phyloP scores from a whole-genome alignment of 2,113 vertebrate genomes.

The Tragulus kanchil region DNA sequence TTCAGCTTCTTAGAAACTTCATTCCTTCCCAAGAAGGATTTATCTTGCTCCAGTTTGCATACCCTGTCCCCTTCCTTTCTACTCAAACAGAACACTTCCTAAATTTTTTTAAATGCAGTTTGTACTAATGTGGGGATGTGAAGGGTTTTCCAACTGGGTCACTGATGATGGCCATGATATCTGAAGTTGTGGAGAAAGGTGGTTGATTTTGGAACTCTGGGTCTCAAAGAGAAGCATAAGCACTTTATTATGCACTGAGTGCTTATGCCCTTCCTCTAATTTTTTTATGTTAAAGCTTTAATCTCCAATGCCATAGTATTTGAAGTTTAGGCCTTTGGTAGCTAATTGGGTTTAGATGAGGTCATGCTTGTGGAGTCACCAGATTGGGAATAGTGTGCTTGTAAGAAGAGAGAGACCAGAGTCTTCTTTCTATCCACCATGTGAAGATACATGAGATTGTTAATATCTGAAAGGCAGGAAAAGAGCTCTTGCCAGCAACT shows the following conservation, averaged over 20 bases:
- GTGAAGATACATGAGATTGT: neutral
- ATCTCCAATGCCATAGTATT: neutral
- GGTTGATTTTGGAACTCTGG: neutral
- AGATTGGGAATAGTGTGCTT: neutral
- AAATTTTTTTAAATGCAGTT: neutral
- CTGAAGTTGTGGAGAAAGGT: neutral
- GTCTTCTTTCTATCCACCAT: neutral
- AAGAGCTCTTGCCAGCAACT: neutral
- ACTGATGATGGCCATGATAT: neutral
- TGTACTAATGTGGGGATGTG: neutral
- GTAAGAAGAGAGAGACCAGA: neutral
- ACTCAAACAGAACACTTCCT: neutral
- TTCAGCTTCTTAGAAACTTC: neutral
- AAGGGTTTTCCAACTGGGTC: neutral
- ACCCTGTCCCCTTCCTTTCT: neutral
- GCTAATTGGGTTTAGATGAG: neutral
- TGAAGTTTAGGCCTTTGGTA: neutral
- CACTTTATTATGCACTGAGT: neutral
- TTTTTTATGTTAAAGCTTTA: neutral
- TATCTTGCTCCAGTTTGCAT: neutral
- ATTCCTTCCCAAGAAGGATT: neutral
- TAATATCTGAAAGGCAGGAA: neutral
- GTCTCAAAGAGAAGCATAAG: neutral
- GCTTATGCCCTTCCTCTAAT: neutral
- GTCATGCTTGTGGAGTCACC: neutral